Base-by-base conservation (phyloP, 2,888 invertebrate genomes). In the Thera obeliscata region DNA sequence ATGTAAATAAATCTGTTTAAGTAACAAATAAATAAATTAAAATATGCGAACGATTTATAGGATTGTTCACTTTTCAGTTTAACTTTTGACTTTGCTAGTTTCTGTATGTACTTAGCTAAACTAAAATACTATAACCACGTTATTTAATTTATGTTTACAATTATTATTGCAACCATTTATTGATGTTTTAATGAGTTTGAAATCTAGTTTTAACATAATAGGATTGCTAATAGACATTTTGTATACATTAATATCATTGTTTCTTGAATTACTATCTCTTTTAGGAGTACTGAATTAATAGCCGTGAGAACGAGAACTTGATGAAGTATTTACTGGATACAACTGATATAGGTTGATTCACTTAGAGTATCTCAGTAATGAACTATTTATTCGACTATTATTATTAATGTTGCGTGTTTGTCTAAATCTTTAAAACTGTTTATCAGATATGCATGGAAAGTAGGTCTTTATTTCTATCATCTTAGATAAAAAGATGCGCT, bases 281-380 rank as follows among this genome's bases (percentile, higher is more conserved):
- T 64, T 61, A 49, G 49, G 54, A 64, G 48, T 46, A 54, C 8
- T 52, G 11, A 52, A 56, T 63, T 60, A 61, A 57, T 61, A 58
- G 33, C 54, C 64, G 61, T 69, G 64, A 61, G 68, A 69, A 69
- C 65, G 64, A 61, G 68, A 69, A 66, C 36, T 48, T 48, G 6
- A 48, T 22, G n/a, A 60, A 63, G 56, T 57, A 69, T 66, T 66
- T 38, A 61, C 43, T 46, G 35, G 52, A 11, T 48, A 64, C 55
- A 49, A 46, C 0, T 41, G 41, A 41, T 41, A 41, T 2, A 41
- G 64, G 43, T 6, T 64, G 64, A 54, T 58, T 58, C 52, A 43
- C 33, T 35, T 61, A 9, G 1, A 43, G 38, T 50, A 50, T 49
- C 11, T n/a, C 0, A n/a, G n/a, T 49, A 49, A n/a, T 49, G n/a